Evolutionary conservation across 2,113 vertebrate species (phyloP).

Genomic region (Lagopus muta): DNA sequence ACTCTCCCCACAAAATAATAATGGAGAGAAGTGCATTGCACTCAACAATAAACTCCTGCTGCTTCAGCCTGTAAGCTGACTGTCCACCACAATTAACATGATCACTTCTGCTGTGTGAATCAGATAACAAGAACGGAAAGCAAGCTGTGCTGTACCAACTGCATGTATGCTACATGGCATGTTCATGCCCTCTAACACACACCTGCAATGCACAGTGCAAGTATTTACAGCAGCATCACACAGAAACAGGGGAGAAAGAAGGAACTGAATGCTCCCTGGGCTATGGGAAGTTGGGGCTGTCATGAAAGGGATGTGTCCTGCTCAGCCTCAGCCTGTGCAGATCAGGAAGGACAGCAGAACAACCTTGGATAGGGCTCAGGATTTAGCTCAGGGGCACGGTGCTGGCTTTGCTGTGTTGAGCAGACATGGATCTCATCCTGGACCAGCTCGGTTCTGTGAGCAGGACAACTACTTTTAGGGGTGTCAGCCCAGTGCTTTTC

Average conservation of each 20-base stretch:
- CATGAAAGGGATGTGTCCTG: not conserved
- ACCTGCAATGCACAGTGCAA: accelerated
- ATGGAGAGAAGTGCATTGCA: accelerated
- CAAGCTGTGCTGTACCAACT: accelerated
- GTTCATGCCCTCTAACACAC: not conserved
- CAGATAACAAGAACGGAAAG: not conserved
- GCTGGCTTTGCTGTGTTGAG: not conserved
- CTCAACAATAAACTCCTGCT: not conserved
- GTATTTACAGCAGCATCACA: not conserved
- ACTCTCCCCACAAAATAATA: not conserved
- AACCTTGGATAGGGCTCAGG: not conserved
- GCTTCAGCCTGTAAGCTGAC: not conserved
- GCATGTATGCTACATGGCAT: no score
- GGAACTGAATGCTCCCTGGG: not conserved
- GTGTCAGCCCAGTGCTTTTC: not conserved
- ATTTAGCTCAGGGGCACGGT: not conserved
- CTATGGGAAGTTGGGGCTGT: not conserved
- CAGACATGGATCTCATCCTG: not conserved
- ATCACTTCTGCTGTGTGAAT: not conserved
- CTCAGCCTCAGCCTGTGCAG: not conserved
- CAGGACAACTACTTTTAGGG: not conserved
- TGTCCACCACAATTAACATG: not conserved
- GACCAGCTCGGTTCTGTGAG: not conserved
- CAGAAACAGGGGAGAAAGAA: not conserved
- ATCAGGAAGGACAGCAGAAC: not conserved